Base-by-base conservation (phyloP, 1,140 invertebrate species). In the Macrobrachium rosenbergii region DNA sequence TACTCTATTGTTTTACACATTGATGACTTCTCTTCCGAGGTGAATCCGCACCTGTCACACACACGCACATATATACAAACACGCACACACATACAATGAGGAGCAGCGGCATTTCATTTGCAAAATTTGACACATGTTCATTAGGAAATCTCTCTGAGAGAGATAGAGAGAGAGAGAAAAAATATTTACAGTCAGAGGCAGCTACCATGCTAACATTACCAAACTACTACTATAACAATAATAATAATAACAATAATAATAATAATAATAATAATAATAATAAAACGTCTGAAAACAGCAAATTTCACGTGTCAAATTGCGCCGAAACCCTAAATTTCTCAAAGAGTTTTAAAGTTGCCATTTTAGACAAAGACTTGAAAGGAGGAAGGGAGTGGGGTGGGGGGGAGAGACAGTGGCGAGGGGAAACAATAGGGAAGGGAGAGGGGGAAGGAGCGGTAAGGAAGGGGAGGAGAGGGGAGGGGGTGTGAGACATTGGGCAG, bases 41-140 rank as follows among this genome's bases (percentile, higher is more conserved):
- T 0, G 16, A 17, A 73, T 73, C 10, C 0, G 43, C 5, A 16
- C 43, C 28, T 16, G 2, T 16, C 17, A 21, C 69, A 73, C 69
- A 73, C 16, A 73, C 69, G 43, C 69, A 73, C 69, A 73, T n/a
- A 73, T n/a, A 23, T n/a, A 73, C 69, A 73, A 23, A 73, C 69
- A 73, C 69, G 43, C 63, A 64, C 63, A 64, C 63, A 2, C 5
- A 64, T n/a, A 73, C 69, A 73, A 23, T 37, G 23, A 73, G 8
- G 43, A 23, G 69, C 21, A 73, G 43, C 28, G 28, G 28, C 28
- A 37, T 37, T 37, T 37, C 28, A 37, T 37, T 37, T 37, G 28
- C 28, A 37, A 2, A 37, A 37, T 37, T 37, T 37, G 28, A 37
- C 28, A 37, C 28, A 37, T 37, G 28, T 37, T 37, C 28, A 37